phyloP scores from a whole-genome alignment of 2,888 invertebrate species.

The Archips xylosteana region DNA sequence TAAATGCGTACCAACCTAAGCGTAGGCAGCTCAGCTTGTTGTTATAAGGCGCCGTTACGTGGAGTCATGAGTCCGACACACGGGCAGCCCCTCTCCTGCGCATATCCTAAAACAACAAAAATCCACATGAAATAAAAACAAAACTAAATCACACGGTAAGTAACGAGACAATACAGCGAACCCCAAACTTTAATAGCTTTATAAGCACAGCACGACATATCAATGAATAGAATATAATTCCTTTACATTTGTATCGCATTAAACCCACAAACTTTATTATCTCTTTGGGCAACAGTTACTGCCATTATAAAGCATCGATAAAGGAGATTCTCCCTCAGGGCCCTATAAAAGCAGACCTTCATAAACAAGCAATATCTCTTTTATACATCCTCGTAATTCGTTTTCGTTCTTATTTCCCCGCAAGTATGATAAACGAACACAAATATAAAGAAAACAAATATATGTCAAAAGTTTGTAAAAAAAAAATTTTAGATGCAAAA shows the following conservation, averaged over 20 bases:
- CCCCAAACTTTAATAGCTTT: conserved; percentile 23
- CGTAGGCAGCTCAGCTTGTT: conserved; percentile 68
- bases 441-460: conserved; percentile 41
- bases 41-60: conserved; percentile 71
- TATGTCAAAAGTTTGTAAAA: conserved; percentile 26
- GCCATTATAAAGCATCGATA: conserved; percentile 71
- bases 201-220: conserved; percentile 23
- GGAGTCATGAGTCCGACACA: conserved; percentile 66
- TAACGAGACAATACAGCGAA: conserved; percentile 8
- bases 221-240: conserved; percentile 37
- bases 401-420: conserved; percentile 63
- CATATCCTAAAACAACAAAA: conserved; percentile 72
- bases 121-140: conserved; percentile 42
- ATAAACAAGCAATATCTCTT: conserved; percentile 79
- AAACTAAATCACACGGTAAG: conserved; percentile 2
- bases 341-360: conserved; percentile 75
- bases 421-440: conserved; percentile 56
- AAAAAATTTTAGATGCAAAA: conserved; percentile 31
- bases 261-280: conserved; percentile 65
- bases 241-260: conserved; percentile 51
- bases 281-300: conserved; percentile 69
- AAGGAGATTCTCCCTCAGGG: conserved; percentile 69
- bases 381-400: conserved; percentile 72
- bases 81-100: conserved; percentile 48
- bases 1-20: conserved; percentile 68